Evolutionary conservation across 1,140 invertebrate genomes (phyloP).

Genomic region (Pachypeltis micranthus): DNA sequence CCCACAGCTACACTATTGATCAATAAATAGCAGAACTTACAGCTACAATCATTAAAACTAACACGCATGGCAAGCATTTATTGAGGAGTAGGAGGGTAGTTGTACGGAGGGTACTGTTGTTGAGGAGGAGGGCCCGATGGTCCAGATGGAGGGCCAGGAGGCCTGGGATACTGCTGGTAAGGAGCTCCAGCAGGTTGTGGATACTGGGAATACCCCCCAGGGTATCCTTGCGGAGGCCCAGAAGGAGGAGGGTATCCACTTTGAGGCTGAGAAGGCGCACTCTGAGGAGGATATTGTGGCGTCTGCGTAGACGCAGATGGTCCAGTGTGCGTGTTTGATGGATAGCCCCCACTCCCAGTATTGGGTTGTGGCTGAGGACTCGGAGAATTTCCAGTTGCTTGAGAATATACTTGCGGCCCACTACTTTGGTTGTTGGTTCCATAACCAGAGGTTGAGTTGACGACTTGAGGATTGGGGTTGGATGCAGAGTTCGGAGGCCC

Average conservation of each 20-base stretch:
- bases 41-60: too few relatives aligned
- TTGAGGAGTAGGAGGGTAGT: constrained; percentile 20
- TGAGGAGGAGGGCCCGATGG: constrained; percentile 16
- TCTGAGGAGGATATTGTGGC: constrained; percentile 10
- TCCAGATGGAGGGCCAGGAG: constrained; percentile 6
- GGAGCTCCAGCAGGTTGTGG: constrained; percentile 7
- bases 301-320: constrained; percentile 22
- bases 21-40: too few relatives aligned
- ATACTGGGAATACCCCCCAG: constrained; percentile 10
- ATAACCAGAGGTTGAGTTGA: neutral
- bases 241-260: constrained; percentile 5
- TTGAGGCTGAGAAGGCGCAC: constrained; percentile 3
- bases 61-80: constrained; percentile 5
- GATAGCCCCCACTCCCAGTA: constrained; percentile 7
- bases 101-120: constrained; percentile 16
- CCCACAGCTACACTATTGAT: too few relatives aligned
- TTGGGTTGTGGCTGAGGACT: neutral
- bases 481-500: neutral
- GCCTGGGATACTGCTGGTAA: constrained; percentile 17
- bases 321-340: constrained; percentile 10
- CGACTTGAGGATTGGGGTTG: neutral
- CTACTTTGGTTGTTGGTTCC: neutral
- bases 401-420: neutral
- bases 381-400: neutral
- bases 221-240: constrained; percentile 18